Evolutionary conservation across 1,140 invertebrate species (phyloP).

Genomic region (Hyposmocoma kahamanoa): DNA sequence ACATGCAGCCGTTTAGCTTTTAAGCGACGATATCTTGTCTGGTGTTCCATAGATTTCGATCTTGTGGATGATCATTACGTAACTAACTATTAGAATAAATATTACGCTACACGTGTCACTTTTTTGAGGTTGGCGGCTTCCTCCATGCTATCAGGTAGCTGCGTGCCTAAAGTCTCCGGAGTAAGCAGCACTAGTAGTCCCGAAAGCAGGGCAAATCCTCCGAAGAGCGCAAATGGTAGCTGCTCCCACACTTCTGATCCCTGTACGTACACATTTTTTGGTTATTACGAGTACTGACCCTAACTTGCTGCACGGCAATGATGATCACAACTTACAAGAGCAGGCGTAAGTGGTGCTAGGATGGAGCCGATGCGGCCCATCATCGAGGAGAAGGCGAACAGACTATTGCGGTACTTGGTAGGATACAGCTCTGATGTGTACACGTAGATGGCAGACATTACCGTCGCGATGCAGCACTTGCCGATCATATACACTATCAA

Average conservation of each 20-base stretch:
- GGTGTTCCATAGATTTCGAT: too few relatives aligned
- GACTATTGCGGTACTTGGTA: constrained; percentile 75
- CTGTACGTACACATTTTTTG: too few relatives aligned
- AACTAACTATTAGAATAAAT: too few relatives aligned
- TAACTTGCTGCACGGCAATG: too few relatives aligned
- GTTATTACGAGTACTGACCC: too few relatives aligned
- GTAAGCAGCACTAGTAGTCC: neutral
- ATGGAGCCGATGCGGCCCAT: constrained; percentile 76
- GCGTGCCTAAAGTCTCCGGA: constrained; percentile 72
- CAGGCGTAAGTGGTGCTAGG: constrained; percentile 12
- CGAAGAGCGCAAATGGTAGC: neutral
- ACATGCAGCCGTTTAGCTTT: too few relatives aligned
- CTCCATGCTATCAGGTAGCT: constrained; percentile 79
- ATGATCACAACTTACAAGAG: constrained; percentile 24
- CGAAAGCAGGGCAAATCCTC: neutral
- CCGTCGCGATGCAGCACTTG: constrained; percentile 79
- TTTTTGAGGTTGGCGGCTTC: constrained; percentile 81
- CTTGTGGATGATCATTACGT: too few relatives aligned
- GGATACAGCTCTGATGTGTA: constrained; percentile 81
- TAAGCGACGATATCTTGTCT: too few relatives aligned
- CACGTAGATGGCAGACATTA: constrained; percentile 78
- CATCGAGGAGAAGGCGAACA: constrained; percentile 79
- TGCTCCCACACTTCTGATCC: too few relatives aligned
- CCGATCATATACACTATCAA: constrained; percentile 77
- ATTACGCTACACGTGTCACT: too few relatives aligned